Percentiles rank a stretch among this genome's conserved stretches.
These are phyloP conservation scores for Rhorus exstirpatorius DNA, from an alignment of 2,888 invertebrate species.

Conservation along the genomic window DNA sequence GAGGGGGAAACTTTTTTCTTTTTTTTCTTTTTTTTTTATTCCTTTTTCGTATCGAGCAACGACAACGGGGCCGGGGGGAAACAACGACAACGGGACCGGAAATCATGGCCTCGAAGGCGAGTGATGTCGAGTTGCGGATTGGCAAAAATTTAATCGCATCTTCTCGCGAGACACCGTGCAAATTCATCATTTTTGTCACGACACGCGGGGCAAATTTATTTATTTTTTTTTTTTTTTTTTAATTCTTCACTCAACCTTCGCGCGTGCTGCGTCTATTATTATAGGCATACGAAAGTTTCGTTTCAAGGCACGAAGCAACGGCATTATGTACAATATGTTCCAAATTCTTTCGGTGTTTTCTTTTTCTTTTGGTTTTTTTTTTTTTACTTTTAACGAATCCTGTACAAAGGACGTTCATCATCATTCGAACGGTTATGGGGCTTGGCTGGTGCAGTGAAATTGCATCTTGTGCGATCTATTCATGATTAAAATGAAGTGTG, in stretches of 20 bases:
- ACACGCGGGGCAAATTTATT: conserved; percentile 35
- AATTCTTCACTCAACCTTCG: conserved; percentile 24
- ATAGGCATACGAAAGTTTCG: conserved; percentile 18
- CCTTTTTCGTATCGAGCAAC: conserved; percentile 26
- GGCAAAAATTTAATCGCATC: conserved; percentile 4
- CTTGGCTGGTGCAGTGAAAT: conserved; percentile 33
- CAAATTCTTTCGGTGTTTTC: neutral
- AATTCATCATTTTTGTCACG: conserved; percentile 19
- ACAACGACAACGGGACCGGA: neutral
- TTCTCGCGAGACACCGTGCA: neutral
- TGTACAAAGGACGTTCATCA: conserved; percentile 44
- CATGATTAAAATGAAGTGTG: conserved; percentile 57
- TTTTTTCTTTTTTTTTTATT: conserved; percentile 40
- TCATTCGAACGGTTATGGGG: conserved; percentile 29
- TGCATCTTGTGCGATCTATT: conserved; percentile 36
- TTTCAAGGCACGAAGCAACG: conserved; percentile 36
- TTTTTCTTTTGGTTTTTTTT: neutral
- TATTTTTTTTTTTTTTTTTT: conserved; percentile 35
- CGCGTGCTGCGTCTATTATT: conserved; percentile 24
- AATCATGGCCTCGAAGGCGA: neutral
- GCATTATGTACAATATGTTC: conserved; percentile 51
- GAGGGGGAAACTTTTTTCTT: conserved; percentile 19
- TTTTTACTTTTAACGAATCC: conserved; percentile 21
- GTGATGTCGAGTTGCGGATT: neutral
- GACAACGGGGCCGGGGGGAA: too few relatives aligned